Evolutionary conservation across 2,888 invertebrate genomes (phyloP).

Genomic region (Ypsolopha sequella): DNA sequence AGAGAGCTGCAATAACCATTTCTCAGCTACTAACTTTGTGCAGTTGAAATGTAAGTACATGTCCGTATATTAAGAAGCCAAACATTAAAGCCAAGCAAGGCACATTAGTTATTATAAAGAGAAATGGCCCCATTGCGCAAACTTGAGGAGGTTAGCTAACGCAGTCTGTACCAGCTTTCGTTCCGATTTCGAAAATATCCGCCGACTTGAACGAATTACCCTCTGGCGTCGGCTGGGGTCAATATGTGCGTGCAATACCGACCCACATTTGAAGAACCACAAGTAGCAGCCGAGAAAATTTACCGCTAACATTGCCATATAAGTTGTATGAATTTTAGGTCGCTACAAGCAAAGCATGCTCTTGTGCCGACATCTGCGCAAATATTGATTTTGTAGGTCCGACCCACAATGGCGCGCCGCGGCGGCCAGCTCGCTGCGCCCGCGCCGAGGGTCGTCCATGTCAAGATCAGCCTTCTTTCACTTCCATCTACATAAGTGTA

Average conservation of each 20-base stretch:
- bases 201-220: constrained; percentile 4
- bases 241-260: constrained; percentile 61
- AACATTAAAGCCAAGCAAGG: too few species aligned
- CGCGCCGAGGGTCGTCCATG: constrained; percentile 8
- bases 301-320: constrained; percentile 70
- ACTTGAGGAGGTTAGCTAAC: too few species aligned
- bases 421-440: constrained; percentile 25
- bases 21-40: too few species aligned
- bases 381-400: constrained; percentile 70
- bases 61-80: background rate
- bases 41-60: background rate
- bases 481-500: background rate
- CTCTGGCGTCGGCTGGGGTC: constrained; percentile 29
- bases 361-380: constrained; percentile 68
- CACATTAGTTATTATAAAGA: too few species aligned
- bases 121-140: too few species aligned
- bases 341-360: constrained; percentile 65
- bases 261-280: constrained; percentile 68
- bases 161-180: too few species aligned
- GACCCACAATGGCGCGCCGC: constrained; percentile 45
- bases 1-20: too few species aligned
- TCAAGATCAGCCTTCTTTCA: constrained; percentile 1
- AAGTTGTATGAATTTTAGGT: constrained; percentile 70
- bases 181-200: background rate
- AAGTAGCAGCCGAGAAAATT: constrained; percentile 68